Base-by-base conservation (phyloP, 2,888 invertebrate genomes). In the Ptychoptera albimana region DNA sequence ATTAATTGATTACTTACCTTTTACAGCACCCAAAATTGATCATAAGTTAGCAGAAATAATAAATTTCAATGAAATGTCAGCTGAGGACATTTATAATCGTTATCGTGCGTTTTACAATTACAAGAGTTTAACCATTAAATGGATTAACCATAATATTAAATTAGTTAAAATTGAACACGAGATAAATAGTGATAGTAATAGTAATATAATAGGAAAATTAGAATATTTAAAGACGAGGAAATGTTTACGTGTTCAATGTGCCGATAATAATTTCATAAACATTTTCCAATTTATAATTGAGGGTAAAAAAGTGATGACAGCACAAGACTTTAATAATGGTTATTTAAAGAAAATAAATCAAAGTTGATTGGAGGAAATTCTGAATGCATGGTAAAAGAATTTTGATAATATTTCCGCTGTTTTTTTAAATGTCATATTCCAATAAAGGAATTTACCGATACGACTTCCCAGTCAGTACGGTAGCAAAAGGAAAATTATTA, bases 251-350 rank as follows among this genome's bases (percentile, higher is more conserved):
- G 71, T 87, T 31, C 66, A 72, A 45, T 88, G 88, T 66, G 72
- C 69, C 50, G 74, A 77, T 55, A 68, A 68, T 43, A 71, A 66
- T 51, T 79, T 73, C 66, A 64, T 89, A 47, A 73, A 75, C 60
- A 73, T 85, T 46, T 67, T 66, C 51, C 71, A 72, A 52, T 51
- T 89, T 45, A 71, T 75, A 55, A 61, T 88, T 46, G 68, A 75
- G 51, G 78, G 79, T 9, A 80, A 75, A 59, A 79, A 73, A 60
- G 67, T 73, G 53, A 85, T 92, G 75, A 73, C 70, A 42, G 84
- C 88, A 3, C 55, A 64, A 53, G 87, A 88, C 58, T 94, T 94
- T 68, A 77, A 77, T 62, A 89, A 89, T 69, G 92, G 92, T 8
- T 92, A 79, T 63, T 65, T 91, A 30, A 75, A 73, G 56, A 79